Conservation (phyloP, 2,888 invertebrate genomes). For the Drosophila putrida region DNA sequence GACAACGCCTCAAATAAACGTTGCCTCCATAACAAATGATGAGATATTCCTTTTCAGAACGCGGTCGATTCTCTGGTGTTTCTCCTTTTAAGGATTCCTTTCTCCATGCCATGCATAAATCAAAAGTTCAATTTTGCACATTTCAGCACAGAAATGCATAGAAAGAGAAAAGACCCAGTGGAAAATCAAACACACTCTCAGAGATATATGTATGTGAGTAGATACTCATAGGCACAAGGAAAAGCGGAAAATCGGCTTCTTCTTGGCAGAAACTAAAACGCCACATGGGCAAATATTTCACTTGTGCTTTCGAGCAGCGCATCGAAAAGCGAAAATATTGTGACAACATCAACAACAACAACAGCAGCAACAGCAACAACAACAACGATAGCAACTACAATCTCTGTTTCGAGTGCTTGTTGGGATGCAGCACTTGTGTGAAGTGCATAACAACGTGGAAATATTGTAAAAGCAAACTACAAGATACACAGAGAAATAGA, state of each 20-base stretch:
- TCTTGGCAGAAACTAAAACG: conserved; percentile 67
- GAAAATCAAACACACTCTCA: conserved; percentile 12
- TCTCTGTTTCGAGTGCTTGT: conserved; percentile 60
- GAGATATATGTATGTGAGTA: background rate
- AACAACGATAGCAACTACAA: conserved; percentile 17
- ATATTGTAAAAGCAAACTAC: conserved; percentile 77
- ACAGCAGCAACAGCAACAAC: conserved; percentile 32
- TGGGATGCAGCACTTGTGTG: conserved; percentile 68
- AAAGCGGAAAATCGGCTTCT: conserved; percentile 22
- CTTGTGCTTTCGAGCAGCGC: conserved; percentile 77
- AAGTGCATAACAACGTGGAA: conserved; percentile 79
- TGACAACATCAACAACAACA: conserved; percentile 66
- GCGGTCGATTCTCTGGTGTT: conserved; percentile 19
- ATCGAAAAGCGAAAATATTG: conserved; percentile 81
- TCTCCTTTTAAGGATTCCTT: background rate
- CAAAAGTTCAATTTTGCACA: conserved; percentile 72
- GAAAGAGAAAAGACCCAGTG: conserved; percentile 1
- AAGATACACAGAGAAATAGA: conserved; percentile 29
- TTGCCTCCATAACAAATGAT: conserved; percentile 62
- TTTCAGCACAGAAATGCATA: conserved; percentile 50
- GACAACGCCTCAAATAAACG: conserved; percentile 53
- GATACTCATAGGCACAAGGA: conserved; percentile 26
- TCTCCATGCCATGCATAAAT: conserved; percentile 71
- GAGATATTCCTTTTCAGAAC: conserved; percentile 43
- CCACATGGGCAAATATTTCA: conserved; percentile 78